Percentiles rank a stretch among this genome's conserved stretches.
These are phyloP conservation scores for Cephus sareptanus DNA, from an alignment of 2,888 invertebrate genomes.

Conservation along the genomic window DNA sequence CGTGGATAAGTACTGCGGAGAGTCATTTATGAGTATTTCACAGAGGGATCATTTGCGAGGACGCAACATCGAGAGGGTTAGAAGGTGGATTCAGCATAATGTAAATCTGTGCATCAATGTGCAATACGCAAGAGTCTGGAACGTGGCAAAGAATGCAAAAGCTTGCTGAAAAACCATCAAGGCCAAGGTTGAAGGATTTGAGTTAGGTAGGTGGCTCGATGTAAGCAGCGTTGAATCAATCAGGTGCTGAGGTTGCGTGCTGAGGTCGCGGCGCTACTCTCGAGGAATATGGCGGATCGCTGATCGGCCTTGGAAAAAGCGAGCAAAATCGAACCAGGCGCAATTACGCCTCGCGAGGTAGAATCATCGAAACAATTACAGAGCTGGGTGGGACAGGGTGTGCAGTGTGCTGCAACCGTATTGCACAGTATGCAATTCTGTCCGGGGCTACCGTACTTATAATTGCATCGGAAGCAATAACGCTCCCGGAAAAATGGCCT, in stretches of 20 bases:
- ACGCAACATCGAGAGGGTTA: background rate
- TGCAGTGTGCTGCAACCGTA: background rate
- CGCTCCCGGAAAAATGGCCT: slow-evolving; percentile 26
- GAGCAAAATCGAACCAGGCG: slow-evolving; percentile 58
- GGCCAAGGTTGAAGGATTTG: background rate
- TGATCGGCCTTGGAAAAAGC: slow-evolving; percentile 44
- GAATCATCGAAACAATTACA: slow-evolving; percentile 59
- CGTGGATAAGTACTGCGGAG: background rate
- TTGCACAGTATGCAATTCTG: slow-evolving; percentile 24
- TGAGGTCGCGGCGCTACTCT: slow-evolving; percentile 39
- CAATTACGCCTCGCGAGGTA: slow-evolving; percentile 46
- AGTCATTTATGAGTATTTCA: background rate
- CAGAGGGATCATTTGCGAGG: background rate
- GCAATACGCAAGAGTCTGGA: background rate
- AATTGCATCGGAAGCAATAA: slow-evolving; percentile 46
- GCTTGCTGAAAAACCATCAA: background rate
- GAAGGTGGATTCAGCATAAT: background rate
- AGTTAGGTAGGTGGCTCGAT: background rate
- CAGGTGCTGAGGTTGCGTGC: slow-evolving; percentile 51
- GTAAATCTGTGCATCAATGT: background rate
- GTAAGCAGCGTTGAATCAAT: slow-evolving; percentile 35
- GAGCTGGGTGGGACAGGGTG: slow-evolving; percentile 19
- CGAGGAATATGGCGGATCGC: slow-evolving; percentile 44
- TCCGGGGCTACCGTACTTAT: slow-evolving; percentile 48
- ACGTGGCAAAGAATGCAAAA: background rate